Evolutionary conservation across 2,113 vertebrate species (phyloP).

Genomic region (Cisticola juncidis): DNA sequence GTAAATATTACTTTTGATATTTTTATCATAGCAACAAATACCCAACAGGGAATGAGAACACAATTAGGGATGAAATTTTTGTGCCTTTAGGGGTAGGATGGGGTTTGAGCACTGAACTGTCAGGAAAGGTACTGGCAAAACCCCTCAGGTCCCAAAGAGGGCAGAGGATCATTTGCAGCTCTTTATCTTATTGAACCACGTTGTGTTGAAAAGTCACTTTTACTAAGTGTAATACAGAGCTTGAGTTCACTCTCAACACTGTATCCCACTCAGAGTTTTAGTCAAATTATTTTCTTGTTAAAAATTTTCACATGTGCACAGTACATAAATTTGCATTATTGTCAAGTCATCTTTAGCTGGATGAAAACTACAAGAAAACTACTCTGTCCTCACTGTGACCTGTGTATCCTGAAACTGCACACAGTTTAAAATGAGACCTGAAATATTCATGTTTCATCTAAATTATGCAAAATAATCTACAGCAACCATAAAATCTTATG

Average conservation of each 20-base stretch:
- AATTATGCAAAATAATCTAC: constrained; percentile 39
- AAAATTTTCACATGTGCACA: background rate
- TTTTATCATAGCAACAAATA: background rate
- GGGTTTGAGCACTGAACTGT: background rate
- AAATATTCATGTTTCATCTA: constrained; percentile 24
- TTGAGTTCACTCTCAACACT: background rate
- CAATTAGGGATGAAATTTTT: background rate
- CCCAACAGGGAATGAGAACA: background rate
- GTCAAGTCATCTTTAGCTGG: background rate
- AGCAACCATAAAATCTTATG: background rate
- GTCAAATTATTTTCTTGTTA: background rate
- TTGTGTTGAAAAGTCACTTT: background rate
- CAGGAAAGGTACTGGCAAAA: background rate
- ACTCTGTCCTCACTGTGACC: background rate
- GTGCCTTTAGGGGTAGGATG: background rate
- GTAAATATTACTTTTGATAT: background rate
- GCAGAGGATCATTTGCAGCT: background rate
- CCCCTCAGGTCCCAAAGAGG: background rate
- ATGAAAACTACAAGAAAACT: background rate
- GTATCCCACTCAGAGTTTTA: background rate
- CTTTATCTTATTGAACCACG: background rate
- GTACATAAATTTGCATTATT: background rate
- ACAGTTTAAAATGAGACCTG: background rate
- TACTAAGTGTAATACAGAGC: background rate
- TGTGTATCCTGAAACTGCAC: background rate